Conservation (phyloP, 1,140 invertebrate genomes). For the Drosophila punjabiensis region DNA sequence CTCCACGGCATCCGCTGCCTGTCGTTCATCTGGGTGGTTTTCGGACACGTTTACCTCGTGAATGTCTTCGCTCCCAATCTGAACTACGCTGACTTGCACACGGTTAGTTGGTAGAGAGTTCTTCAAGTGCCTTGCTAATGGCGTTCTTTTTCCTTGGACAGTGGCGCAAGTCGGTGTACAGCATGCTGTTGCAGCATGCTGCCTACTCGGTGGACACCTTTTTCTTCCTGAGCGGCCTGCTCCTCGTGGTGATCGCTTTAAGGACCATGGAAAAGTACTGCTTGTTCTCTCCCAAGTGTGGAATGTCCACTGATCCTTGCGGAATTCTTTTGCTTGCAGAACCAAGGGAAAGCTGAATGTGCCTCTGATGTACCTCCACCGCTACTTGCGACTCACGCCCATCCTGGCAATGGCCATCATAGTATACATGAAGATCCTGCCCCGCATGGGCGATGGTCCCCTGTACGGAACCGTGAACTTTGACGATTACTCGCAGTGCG, state of each 20-base stretch:
- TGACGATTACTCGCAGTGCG: slow-evolving; percentile 37
- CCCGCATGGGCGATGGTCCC: slow-evolving; percentile 56
- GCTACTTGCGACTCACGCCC: slow-evolving; percentile 73
- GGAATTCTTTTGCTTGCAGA: slow-evolving; percentile 9
- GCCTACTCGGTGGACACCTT: slow-evolving; percentile 96
- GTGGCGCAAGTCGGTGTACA: slow-evolving; percentile 85
- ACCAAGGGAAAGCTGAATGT: slow-evolving; percentile 67
- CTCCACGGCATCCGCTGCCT: slow-evolving; percentile 87
- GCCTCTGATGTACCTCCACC: slow-evolving; percentile 74
- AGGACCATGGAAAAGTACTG: slow-evolving; percentile 87
- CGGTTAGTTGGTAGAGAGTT: slow-evolving; percentile 18
- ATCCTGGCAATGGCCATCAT: slow-evolving; percentile 57
- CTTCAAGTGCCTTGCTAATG: not conserved
- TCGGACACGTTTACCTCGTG: slow-evolving; percentile 86
- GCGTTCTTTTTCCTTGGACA: not conserved
- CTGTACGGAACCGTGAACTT: slow-evolving; percentile 61
- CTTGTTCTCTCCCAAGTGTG: too few relatives aligned
- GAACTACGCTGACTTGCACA: slow-evolving; percentile 22
- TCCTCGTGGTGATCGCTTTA: slow-evolving; percentile 88
- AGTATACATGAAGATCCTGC: slow-evolving; percentile 54
- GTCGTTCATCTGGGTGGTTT: slow-evolving; percentile 89
- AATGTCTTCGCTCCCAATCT: slow-evolving; percentile 56
- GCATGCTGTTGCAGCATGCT: slow-evolving; percentile 87
- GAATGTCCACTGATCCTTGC: not conserved
- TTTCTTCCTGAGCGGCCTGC: slow-evolving; percentile 91